phyloP scores from a whole-genome alignment of 2,888 invertebrate genomes.

The Hipparchia sbordonii region DNA sequence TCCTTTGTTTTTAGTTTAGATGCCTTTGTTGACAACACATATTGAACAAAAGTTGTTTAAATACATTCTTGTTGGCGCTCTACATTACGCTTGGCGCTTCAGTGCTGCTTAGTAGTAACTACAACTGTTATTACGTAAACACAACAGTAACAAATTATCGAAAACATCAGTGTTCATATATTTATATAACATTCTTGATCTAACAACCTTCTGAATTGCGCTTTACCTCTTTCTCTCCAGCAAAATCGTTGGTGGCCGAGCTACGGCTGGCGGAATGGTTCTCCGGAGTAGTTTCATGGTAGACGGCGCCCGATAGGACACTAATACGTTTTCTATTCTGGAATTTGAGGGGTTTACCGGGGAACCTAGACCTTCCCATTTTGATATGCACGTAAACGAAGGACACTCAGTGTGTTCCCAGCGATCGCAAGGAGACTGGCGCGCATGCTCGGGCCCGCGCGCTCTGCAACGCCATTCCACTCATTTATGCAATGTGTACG shows the following conservation, averaged over 20 bases:
- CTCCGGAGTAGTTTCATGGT: constrained; percentile 76
- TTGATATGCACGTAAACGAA: constrained; percentile 82
- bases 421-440: constrained; percentile 77
- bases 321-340: constrained; percentile 93
- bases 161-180: constrained; percentile 46
- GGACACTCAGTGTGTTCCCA: constrained; percentile 81
- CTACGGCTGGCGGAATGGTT: constrained; percentile 73
- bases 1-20: constrained; percentile 29
- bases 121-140: constrained; percentile 76
- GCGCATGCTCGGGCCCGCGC: constrained; percentile 82
- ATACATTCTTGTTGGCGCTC: constrained; percentile 47
- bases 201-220: constrained; percentile 50
- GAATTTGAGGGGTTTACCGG: constrained; percentile 94
- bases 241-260: constrained; percentile 72
- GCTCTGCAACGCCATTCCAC: constrained; percentile 82
- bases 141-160: constrained; percentile 56
- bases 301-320: constrained; percentile 86
- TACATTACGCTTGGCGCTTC: constrained; percentile 56
- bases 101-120: constrained; percentile 46
- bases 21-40: constrained; percentile 67
- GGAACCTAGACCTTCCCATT: constrained; percentile 93
- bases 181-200: constrained; percentile 47
- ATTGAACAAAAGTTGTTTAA: constrained; percentile 58
- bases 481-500: constrained; percentile 80
- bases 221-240: constrained; percentile 80